These are phyloP conservation scores for Epizoanthus stellaris DNA, from an alignment of 92 coral and sea anemone species.

Conservation along the genomic window DNA sequence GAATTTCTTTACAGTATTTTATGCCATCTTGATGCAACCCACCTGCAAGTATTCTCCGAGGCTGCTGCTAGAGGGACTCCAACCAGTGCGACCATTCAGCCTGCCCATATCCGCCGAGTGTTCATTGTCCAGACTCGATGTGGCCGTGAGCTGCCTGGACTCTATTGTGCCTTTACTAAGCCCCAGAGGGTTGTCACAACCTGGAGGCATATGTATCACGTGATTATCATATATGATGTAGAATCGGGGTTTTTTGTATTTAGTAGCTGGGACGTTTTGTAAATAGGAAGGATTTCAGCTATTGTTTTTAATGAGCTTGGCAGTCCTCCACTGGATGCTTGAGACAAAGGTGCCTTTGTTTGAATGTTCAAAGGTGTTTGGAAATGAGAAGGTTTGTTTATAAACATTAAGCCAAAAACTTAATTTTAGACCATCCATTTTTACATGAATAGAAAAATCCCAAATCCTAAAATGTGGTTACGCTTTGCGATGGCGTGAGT, in stretches of 20 bases:
- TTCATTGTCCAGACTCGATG: constrained; percentile 49
- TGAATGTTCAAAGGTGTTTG: constrained; percentile 21
- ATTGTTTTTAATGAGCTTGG: no score
- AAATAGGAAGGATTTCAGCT: no score
- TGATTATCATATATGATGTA: neutral
- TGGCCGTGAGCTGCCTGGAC: constrained; percentile 49
- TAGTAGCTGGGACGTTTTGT: no score
- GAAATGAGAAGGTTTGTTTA: no score
- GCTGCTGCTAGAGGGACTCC: constrained; percentile 56
- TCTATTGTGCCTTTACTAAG: constrained; percentile 48
- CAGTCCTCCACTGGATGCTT: no score
- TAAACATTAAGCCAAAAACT: no score
- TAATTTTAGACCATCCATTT: constrained; percentile 7
- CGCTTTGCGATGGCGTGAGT: no score
- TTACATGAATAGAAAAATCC: constrained; percentile 8
- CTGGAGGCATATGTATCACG: constrained; percentile 16
- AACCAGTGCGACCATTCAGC: constrained; percentile 61
- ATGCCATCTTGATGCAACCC: neutral
- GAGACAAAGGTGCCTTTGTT: no score
- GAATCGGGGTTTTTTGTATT: no score
- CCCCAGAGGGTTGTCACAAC: constrained; percentile 59
- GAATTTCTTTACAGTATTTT: neutral
- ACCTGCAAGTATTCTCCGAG: constrained; percentile 46
- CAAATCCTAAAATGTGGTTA: neutral
- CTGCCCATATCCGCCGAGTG: constrained; percentile 65